Conservation (phyloP, 2,113 vertebrate species). For the Nerophis ophidion region DNA sequence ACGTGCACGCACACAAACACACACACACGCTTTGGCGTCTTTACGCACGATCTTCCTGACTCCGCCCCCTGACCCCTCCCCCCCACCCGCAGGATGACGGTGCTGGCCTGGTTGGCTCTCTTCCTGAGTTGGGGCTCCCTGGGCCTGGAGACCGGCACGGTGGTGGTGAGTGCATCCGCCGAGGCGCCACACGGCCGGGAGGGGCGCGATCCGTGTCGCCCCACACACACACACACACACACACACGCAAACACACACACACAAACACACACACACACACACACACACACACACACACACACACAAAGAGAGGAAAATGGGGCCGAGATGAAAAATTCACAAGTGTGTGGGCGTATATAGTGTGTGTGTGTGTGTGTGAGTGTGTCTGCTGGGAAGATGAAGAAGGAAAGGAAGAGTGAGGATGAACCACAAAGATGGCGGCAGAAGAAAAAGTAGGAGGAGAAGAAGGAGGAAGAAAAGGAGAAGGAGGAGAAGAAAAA, state of each 20-base stretch:
- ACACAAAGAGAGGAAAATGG: conserved; percentile 58
- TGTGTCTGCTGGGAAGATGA: conserved; percentile 44
- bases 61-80: conserved; percentile 1
- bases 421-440: conserved; percentile 17
- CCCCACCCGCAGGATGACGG: conserved; percentile 77
- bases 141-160: conserved; percentile 83
- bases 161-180: conserved; percentile 77
- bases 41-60: not conserved
- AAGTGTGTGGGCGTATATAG: conserved; percentile 29
- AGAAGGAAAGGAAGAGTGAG: conserved; percentile 46
- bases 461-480: conserved; percentile 8
- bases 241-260: no score
- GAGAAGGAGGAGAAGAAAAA: not conserved
- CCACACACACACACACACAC: no score
- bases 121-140: conserved; percentile 88
- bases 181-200: no score
- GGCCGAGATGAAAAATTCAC: conserved; percentile 68
- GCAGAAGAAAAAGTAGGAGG: conserved; percentile 13
- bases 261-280: no score
- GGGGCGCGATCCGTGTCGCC: no score
- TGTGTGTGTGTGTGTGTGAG: conserved; percentile 30
- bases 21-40: conserved; percentile 11
- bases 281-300: no score
- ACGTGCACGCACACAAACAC: not conserved
- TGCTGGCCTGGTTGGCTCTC: conserved; percentile 81